These are phyloP conservation scores for Drosophila atroscutellata DNA, from an alignment of 2,888 invertebrate species.

Conservation along the genomic window DNA sequence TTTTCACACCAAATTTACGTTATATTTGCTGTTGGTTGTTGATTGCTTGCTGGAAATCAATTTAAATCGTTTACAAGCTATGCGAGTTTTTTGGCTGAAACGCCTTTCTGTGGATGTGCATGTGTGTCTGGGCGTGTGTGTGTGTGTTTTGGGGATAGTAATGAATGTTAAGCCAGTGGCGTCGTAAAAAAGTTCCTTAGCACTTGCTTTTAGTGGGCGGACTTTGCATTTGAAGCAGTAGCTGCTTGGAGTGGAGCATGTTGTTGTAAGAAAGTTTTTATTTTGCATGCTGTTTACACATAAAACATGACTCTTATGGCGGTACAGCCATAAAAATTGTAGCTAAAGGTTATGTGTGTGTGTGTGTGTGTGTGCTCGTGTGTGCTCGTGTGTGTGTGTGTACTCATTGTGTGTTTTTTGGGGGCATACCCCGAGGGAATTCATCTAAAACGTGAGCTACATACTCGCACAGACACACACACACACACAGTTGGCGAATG, in stretches of 20 bases:
- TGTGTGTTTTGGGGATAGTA: constrained; percentile 12
- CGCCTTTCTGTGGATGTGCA: background rate
- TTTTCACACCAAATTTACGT: constrained; percentile 20
- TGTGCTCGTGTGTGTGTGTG: constrained; percentile 4
- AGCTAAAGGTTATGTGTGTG: constrained; percentile 17
- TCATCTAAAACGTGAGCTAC: constrained; percentile 1
- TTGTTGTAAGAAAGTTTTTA: constrained; percentile 27
- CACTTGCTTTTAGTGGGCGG: constrained; percentile 17
- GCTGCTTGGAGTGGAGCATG: constrained; percentile 13
- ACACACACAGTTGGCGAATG: constrained; percentile 9
- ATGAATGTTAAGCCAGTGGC: constrained; percentile 18
- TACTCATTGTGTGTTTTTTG: constrained; percentile 18
- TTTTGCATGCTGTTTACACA: constrained; percentile 57
- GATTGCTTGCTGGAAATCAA: constrained; percentile 64
- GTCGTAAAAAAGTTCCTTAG: constrained; percentile 24
- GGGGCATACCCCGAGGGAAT: constrained; percentile 11
- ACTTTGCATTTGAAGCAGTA: background rate
- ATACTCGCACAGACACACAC: background rate
- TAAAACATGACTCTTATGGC: constrained; percentile 59
- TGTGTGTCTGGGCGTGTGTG: background rate
- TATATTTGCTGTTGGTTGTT: constrained; percentile 39
- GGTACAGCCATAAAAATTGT: constrained; percentile 46
- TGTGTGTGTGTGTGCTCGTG: background rate
- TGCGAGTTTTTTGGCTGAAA: background rate
- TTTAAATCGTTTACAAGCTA: constrained; percentile 60